Evolutionary conservation across 2,888 invertebrate species (phyloP).

Genomic region (Esperia sulphurella): DNA sequence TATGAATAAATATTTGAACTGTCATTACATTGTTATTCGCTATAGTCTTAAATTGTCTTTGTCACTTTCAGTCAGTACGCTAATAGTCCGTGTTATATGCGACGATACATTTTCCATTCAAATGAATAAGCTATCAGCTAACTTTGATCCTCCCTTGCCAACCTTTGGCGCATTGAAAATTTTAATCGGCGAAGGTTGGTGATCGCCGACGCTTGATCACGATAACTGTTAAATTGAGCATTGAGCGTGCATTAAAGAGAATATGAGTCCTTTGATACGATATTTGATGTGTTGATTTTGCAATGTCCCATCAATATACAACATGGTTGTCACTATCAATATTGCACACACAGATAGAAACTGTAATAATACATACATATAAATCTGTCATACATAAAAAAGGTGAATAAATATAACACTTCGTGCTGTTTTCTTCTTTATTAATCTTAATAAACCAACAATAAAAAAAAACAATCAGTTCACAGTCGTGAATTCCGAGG

Average conservation of each 20-base stretch:
- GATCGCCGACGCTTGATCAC: conserved; percentile 48
- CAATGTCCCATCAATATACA: conserved; percentile 1
- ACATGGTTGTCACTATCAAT: no score
- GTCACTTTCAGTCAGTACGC: not conserved
- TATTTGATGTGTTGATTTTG: conserved; percentile 13
- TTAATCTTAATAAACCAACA: no score
- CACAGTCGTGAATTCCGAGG: no score
- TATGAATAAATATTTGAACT: no score
- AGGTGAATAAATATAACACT: no score
- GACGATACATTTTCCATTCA: conserved; percentile 48
- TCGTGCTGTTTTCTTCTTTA: no score
- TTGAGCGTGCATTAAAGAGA: conserved; percentile 57
- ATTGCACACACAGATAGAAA: no score
- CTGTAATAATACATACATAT: no score
- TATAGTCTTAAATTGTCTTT: no score
- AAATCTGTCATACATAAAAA: not conserved
- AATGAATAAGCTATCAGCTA: conserved; percentile 54
- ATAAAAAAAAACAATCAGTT: no score
- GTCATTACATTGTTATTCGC: no score
- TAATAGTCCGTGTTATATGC: conserved; percentile 4
- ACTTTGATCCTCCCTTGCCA: conserved; percentile 58
- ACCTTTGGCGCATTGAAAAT: conserved; percentile 57
- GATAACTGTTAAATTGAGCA: conserved; percentile 62
- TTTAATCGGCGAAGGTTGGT: conserved; percentile 48
- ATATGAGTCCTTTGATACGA: conserved; percentile 49